A percentile compares a stretch with the other conserved stretches of the same genome.
Conservation (phyloP, 2,113 vertebrate genomes). For the Trichomycterus rosablanca region DNA sequence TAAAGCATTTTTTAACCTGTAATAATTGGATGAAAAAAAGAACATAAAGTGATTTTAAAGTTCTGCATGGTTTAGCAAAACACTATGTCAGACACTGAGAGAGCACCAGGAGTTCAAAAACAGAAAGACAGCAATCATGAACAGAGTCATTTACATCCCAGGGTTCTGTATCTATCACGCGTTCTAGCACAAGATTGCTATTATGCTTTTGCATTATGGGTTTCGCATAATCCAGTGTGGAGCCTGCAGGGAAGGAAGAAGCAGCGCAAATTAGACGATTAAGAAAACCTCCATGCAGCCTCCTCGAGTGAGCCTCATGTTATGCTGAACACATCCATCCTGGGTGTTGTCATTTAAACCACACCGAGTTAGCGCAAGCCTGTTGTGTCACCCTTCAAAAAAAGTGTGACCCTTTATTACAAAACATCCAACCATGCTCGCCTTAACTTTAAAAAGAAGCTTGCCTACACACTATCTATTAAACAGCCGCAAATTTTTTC, state of each 20-base stretch:
- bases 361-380: slow-evolving; percentile 9
- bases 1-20: too few species aligned
- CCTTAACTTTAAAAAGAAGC: slow-evolving; percentile 1
- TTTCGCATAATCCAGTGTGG: slow-evolving; percentile 43
- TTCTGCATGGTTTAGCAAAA: slow-evolving; percentile 21
- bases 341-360: slow-evolving; percentile 29
- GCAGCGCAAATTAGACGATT: slow-evolving; percentile 39
- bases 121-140: slow-evolving; percentile 62
- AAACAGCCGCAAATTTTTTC: neutral
- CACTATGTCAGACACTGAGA: slow-evolving; percentile 30
- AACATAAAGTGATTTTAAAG: slow-evolving; percentile 27
- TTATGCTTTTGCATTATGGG: slow-evolving; percentile 53
- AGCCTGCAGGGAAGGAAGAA: slow-evolving; percentile 37
- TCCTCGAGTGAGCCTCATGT: slow-evolving; percentile 31
- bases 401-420: neutral
- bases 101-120: slow-evolving; percentile 53
- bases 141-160: slow-evolving; percentile 55
- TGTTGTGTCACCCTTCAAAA: neutral
- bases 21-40: too few species aligned
- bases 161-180: slow-evolving; percentile 49
- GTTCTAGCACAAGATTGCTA: slow-evolving; percentile 55
- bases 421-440: neutral
- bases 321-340: slow-evolving; percentile 29
- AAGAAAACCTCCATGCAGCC: slow-evolving; percentile 30
- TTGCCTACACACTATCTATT: neutral